Conservation (phyloP, 92 coral and sea anemone genomes). For the Hydrozoanthus gracilis region DNA sequence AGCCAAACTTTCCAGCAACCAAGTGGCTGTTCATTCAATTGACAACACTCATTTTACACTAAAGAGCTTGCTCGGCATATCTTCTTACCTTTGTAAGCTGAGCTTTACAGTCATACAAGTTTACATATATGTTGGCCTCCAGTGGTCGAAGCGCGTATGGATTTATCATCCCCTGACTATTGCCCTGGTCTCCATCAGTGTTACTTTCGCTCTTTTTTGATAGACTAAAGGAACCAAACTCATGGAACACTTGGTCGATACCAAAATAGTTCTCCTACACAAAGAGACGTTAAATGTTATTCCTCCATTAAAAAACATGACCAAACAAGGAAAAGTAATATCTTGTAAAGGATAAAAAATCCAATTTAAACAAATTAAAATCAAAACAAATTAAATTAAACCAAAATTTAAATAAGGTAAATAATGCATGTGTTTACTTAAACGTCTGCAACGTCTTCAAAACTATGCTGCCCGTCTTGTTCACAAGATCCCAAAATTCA, state of each 20-base stretch:
- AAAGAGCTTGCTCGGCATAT: background rate
- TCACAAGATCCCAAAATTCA: too few relatives aligned
- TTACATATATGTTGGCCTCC: conserved; percentile 89
- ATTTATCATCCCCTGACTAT: conserved; percentile 61
- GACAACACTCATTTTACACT: background rate
- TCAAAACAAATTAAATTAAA: too few relatives aligned
- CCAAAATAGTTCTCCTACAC: conserved; percentile 97
- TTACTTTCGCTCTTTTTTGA: conserved; percentile 49
- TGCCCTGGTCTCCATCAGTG: conserved; percentile 41
- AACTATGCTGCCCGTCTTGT: too few relatives aligned
- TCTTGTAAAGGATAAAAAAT: too few relatives aligned
- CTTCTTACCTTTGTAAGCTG: conserved; percentile 91
- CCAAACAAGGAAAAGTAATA: too few relatives aligned
- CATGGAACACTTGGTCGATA: conserved; percentile 82
- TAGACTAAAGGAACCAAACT: conserved; percentile 71
- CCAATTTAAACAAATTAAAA: too few relatives aligned
- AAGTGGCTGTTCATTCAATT: too few relatives aligned
- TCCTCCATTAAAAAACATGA: background rate
- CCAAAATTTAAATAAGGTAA: too few relatives aligned
- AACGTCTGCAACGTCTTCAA: too few relatives aligned
- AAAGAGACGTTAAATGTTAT: background rate
- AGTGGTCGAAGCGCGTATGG: conserved; percentile 80
- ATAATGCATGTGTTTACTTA: too few relatives aligned
- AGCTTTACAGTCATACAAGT: conserved; percentile 80
- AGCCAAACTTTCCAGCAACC: too few relatives aligned